These are phyloP conservation scores for Grus americana DNA, from an alignment of 2,113 vertebrate species.

Conservation along the genomic window DNA sequence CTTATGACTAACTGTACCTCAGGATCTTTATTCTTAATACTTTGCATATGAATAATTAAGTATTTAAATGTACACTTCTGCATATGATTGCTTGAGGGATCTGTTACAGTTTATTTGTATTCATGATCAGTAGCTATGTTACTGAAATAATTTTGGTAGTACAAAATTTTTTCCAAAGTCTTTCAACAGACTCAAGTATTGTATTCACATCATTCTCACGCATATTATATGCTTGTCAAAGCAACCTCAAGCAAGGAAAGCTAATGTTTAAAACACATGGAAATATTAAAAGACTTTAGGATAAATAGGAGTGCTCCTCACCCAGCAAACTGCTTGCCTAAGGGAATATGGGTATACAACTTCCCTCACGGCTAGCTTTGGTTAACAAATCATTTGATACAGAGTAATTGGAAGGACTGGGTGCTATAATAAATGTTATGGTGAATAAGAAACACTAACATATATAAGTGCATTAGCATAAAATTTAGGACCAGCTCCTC, in stretches of 20 bases:
- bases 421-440: background rate
- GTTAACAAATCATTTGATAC: background rate
- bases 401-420: background rate
- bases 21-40: background rate
- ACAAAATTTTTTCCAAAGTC: background rate
- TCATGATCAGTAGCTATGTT: background rate
- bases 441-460: background rate
- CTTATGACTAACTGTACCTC: background rate
- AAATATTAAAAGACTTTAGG: conserved; percentile 11
- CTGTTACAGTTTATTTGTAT: conserved; percentile 35
- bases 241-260: background rate
- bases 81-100: background rate
- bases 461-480: background rate
- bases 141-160: conserved; percentile 21
- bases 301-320: background rate
- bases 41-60: background rate
- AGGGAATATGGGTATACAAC: background rate
- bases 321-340: background rate
- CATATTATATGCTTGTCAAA: conserved; percentile 17
- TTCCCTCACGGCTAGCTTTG: background rate
- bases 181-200: conserved; percentile 28
- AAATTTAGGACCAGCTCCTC: background rate
- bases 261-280: conserved; percentile 7
- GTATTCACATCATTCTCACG: background rate
- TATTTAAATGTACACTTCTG: background rate